A percentile compares a stretch with the other conserved stretches of the same genome.
These are phyloP conservation scores for Hycleus cichorii DNA, from an alignment of 1,140 invertebrate species.

Conservation along the genomic window DNA sequence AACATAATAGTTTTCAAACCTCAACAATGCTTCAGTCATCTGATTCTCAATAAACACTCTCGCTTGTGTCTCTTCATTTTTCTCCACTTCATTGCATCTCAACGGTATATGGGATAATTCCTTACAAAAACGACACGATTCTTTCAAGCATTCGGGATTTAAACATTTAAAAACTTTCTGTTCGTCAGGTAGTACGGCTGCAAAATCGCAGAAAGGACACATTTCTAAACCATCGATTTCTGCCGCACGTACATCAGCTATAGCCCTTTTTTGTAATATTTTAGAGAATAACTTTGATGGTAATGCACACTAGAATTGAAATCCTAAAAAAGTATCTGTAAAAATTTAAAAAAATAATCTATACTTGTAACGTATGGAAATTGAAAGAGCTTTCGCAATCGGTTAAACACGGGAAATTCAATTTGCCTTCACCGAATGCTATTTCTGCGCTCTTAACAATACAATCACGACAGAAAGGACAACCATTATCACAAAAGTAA, in stretches of 20 bases:
- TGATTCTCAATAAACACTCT: conserved; percentile 56
- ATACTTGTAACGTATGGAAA: conserved; percentile 43
- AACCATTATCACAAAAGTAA: conserved; percentile 47
- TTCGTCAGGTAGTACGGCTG: conserved; percentile 47
- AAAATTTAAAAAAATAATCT: background rate
- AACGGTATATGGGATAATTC: conserved; percentile 58
- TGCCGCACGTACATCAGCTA: conserved; percentile 54
- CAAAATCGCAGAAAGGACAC: conserved; percentile 60
- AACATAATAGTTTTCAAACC: conserved; percentile 29
- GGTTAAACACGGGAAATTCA: conserved; percentile 46
- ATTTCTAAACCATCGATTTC: conserved; percentile 52
- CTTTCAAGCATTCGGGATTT: conserved; percentile 58
- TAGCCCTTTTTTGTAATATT: conserved; percentile 38
- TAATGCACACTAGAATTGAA: conserved; percentile 32
- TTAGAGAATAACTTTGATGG: conserved; percentile 31
- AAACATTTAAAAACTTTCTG: conserved; percentile 58
- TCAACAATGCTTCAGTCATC: conserved; percentile 58
- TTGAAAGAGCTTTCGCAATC: conserved; percentile 44
- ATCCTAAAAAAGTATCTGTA: conserved; percentile 32
- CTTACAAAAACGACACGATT: conserved; percentile 56
- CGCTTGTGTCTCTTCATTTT: conserved; percentile 48
- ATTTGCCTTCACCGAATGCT: conserved; percentile 47
- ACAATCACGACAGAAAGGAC: conserved; percentile 54
- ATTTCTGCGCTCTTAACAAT: conserved; percentile 45
- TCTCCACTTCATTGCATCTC: conserved; percentile 55